Evolutionary conservation across 2,797 vertebrate genomes (phyloP).

Genomic region (Nothura maculosa): DNA sequence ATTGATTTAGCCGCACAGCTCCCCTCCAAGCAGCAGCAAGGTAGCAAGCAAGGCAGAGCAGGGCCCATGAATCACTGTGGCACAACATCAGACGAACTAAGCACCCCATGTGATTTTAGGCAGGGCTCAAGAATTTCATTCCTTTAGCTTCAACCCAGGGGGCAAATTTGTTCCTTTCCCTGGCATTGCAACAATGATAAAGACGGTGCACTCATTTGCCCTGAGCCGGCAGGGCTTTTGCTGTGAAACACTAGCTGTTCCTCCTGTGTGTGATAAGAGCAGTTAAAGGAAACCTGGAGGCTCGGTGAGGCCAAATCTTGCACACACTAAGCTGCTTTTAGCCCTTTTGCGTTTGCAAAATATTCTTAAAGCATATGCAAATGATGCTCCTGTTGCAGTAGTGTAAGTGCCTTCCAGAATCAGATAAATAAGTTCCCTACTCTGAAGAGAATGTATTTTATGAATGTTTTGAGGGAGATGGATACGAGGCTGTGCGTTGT

Average conservation of each 20-base stretch:
- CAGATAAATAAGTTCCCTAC: neutral
- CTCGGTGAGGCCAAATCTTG: neutral
- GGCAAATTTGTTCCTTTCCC: slow-evolving; percentile 57
- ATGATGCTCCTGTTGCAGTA: neutral
- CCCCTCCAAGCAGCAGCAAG: slow-evolving; percentile 48
- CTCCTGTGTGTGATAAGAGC: neutral
- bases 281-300: neutral
- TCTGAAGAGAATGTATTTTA: neutral
- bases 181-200: slow-evolving; percentile 28
- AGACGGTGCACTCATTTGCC: slow-evolving; percentile 38
- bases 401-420: neutral
- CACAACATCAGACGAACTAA: slow-evolving; percentile 48
- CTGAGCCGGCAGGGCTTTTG: neutral
- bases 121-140: slow-evolving; percentile 54
- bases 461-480: neutral
- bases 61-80: slow-evolving; percentile 31
- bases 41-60: slow-evolving; percentile 30
- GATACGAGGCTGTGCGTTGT: neutral
- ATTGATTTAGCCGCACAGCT: neutral
- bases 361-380: neutral
- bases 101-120: slow-evolving; percentile 60
- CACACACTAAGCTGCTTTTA: neutral
- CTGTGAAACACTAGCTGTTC: neutral
- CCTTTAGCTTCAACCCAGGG: slow-evolving; percentile 55
- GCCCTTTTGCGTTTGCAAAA: neutral